Percentiles rank a stretch among this genome's conserved stretches.
Evolutionary conservation across 2,797 vertebrate species (phyloP).

Genomic region (Cryptoblepharus egeriae): DNA sequence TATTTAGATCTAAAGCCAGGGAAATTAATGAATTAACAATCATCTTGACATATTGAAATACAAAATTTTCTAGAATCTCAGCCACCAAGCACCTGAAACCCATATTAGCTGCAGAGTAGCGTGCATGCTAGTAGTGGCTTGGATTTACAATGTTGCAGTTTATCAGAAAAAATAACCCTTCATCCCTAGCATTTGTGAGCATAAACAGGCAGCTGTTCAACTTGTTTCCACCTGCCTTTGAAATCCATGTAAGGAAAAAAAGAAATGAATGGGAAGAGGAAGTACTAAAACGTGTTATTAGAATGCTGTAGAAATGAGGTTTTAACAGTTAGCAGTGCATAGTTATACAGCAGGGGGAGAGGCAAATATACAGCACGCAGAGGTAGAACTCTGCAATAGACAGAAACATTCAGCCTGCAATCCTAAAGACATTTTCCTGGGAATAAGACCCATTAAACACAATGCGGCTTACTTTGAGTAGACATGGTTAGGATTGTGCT

Average conservation of each 20-base stretch:
- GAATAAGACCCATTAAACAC: no score
- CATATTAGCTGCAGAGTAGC: neutral
- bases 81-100: fast-evolving
- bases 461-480: no score
- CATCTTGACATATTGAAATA: fast-evolving
- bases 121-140: neutral
- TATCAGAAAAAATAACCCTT: fast-evolving
- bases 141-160: fast-evolving
- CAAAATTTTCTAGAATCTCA: fast-evolving
- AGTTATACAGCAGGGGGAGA: slow-evolving; percentile 54
- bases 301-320: slow-evolving; percentile 17
- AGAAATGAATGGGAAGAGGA: neutral
- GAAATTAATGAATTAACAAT: neutral
- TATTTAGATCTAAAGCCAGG: neutral
- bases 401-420: neutral
- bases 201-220: neutral
- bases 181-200: neutral
- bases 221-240: neutral
- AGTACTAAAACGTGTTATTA: neutral
- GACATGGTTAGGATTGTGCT: no score
- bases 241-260: fast-evolving
- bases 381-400: neutral
- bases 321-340: slow-evolving; percentile 42
- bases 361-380: slow-evolving; percentile 52
- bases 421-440: no score